Conservation (phyloP, 1,140 invertebrate species). For the Drosophila micromelanica region DNA sequence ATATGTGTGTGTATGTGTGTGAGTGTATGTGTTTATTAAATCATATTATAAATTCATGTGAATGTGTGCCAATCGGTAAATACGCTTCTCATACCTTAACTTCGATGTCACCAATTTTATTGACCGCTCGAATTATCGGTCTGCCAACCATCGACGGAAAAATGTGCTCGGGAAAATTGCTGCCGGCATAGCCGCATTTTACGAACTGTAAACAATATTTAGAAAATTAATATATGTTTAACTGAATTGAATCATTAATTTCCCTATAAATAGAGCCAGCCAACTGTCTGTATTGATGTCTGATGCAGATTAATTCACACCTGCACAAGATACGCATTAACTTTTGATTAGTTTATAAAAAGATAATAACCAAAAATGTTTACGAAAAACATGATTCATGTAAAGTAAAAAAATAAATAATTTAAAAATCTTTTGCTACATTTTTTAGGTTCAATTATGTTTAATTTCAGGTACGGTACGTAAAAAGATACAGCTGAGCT, state of each 20-base stretch:
- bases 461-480: too few relatives aligned
- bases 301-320: background rate
- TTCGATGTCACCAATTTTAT: slow-evolving; percentile 99
- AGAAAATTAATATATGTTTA: slow-evolving; percentile 28
- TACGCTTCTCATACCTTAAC: slow-evolving; percentile 92
- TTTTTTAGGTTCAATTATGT: too few relatives aligned
- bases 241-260: slow-evolving; percentile 4
- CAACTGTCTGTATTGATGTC: background rate
- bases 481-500: too few relatives aligned
- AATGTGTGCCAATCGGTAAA: slow-evolving; percentile 60
- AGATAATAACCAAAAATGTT: too few relatives aligned
- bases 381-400: too few relatives aligned
- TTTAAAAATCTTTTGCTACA: too few relatives aligned
- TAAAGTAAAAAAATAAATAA: too few relatives aligned
- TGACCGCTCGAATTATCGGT: slow-evolving; percentile 98
- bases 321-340: background rate
- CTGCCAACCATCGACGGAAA: slow-evolving; percentile 99
- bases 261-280: background rate
- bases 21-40: slow-evolving; percentile 11
- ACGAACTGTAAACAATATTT: slow-evolving; percentile 94
- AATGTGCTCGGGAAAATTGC: slow-evolving; percentile 99
- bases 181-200: slow-evolving; percentile 99
- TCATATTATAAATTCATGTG: background rate
- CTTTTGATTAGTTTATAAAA: too few relatives aligned
- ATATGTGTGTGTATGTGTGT: background rate